A percentile compares a stretch with the other conserved stretches of the same genome.
Conservation (phyloP, 1,140 invertebrate species). For the Cydia splendana region DNA sequence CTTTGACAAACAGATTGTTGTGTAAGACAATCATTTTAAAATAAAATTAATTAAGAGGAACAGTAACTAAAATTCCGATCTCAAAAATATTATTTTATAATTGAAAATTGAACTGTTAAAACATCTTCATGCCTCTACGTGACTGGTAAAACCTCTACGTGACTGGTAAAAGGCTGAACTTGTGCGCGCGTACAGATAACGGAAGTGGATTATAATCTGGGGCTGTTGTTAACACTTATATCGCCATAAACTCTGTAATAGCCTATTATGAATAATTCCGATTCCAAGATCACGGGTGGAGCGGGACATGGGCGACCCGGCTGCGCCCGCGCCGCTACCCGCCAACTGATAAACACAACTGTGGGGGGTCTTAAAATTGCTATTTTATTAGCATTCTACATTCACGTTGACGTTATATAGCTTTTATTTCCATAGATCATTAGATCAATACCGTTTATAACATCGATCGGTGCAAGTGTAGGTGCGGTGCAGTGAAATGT, state of each 20-base stretch:
- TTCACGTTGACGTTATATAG: slow-evolving; percentile 40
- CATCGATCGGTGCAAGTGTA: slow-evolving; percentile 28
- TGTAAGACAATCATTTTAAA: too few species aligned
- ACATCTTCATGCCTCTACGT: too few species aligned
- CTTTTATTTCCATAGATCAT: slow-evolving; percentile 41
- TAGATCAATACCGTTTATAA: slow-evolving; percentile 38
- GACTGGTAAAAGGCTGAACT: background rate
- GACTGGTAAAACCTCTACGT: too few species aligned
- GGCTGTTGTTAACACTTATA: slow-evolving; percentile 29
- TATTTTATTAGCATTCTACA: slow-evolving; percentile 46
- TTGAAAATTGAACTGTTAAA: too few species aligned
- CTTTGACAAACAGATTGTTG: too few species aligned
- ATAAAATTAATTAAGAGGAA: too few species aligned
- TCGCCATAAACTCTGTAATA: slow-evolving; percentile 20
- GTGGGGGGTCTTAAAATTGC: slow-evolving; percentile 50
- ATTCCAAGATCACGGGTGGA: slow-evolving; percentile 27
- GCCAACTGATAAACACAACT: slow-evolving; percentile 37
- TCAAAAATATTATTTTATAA: too few species aligned
- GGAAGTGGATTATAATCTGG: slow-evolving; percentile 41
- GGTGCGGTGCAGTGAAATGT: too few species aligned
- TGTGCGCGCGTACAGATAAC: slow-evolving; percentile 19
- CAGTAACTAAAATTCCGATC: too few species aligned
- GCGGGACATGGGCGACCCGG: slow-evolving; percentile 36
- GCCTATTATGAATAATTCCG: slow-evolving; percentile 36
- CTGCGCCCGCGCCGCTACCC: slow-evolving; percentile 32